These are phyloP conservation scores for Anoura caudifer DNA, from an alignment of 2,113 vertebrate species.

Conservation along the genomic window DNA sequence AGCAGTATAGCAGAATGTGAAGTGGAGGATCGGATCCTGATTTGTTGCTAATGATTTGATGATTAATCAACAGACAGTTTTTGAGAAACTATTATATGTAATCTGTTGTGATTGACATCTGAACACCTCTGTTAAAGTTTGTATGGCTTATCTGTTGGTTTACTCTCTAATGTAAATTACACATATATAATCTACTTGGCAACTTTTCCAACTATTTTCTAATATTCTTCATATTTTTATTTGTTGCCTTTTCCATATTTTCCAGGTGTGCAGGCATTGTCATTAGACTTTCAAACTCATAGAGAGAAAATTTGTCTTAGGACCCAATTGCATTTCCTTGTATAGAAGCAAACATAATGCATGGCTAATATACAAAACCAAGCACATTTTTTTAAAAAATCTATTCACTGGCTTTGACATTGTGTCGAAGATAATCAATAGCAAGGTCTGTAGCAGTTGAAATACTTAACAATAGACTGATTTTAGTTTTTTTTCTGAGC, in stretches of 20 bases:
- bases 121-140: neutral
- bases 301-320: conserved; percentile 30
- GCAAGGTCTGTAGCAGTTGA: conserved; percentile 7
- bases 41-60: conserved; percentile 18
- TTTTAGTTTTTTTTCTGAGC: conserved; percentile 44
- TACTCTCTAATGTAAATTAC: neutral
- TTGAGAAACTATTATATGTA: neutral
- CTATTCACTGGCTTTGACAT: conserved; percentile 45
- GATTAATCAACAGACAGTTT: conserved; percentile 40
- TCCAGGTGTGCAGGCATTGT: neutral
- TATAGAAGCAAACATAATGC: conserved; percentile 26
- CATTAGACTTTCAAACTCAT: conserved; percentile 14
- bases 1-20: conserved; percentile 5
- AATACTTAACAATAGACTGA: conserved; percentile 42
- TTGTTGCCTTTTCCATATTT: conserved; percentile 3
- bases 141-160: neutral
- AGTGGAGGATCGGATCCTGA: neutral
- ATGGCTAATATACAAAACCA: conserved; percentile 41
- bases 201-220: conserved; percentile 12
- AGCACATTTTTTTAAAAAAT: conserved; percentile 25
- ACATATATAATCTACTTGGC: neutral
- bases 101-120: neutral
- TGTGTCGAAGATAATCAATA: conserved; percentile 51
- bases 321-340: neutral
- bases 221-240: neutral